Evolutionary conservation across 2,113 vertebrate species (phyloP), one percentile per base, ranked within the genome.

Genomic region (Oophaga pumilio): DNA sequence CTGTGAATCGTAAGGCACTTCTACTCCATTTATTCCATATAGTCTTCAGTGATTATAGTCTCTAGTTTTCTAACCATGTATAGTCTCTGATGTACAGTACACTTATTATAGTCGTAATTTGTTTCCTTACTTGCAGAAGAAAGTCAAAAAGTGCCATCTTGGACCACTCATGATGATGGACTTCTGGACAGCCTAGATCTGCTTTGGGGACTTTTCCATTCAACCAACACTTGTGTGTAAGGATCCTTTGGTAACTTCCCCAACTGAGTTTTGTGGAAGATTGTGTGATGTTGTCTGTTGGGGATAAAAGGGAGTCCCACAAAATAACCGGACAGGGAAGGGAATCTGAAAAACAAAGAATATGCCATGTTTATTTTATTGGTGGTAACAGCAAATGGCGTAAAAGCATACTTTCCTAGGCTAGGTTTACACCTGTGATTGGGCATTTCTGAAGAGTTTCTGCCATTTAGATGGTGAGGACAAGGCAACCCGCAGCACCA

Each of bases 101-200:
- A 76, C 17, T 9, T 53, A 76, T 24, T 53, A 13, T n/a, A 73
- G 11, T 53, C 43, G 15, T 20, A n/a, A 68, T 68, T 68, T 60
- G 26, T 79, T 77, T 17, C 26, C 91, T 92, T 94, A 99, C 98
- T 97, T 99, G 98, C 76, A 99, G 90, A 74, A 99, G 90, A 91
- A 99, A 99, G 92, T 99, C 98, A 89, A 99, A 98, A 82, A 99
- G 95, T 43, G 96, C 97, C 90, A 99, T 92, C 92, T 96, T 97
- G 90, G 97, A 97, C 97, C 98, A 99, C 76, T 99, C 98, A 0
- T 96, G 91, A 89, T 99, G 96, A 91, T 98, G 97, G 28, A 99
- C 89, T 68, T 93, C 94, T 1, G 95, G 95, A 91, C 98, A 99
- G 53, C 93, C 94, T 89, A 94, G 95, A 4, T 97, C 95, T 5